These are phyloP conservation scores for Lepidochrysops patricia DNA, from an alignment of 2,888 invertebrate species.

Conservation along the genomic window DNA sequence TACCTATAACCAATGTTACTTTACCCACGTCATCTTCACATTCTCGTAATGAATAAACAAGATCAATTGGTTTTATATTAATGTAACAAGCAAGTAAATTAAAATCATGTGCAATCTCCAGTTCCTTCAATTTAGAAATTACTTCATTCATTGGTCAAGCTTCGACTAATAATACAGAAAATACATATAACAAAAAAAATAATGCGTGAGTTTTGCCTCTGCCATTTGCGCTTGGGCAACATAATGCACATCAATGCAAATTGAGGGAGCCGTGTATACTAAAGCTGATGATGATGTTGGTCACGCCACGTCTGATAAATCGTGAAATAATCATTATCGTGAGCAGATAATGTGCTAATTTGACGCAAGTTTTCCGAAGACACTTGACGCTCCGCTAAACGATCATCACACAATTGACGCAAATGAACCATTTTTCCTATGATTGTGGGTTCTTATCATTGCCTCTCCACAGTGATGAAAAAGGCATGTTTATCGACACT, in stretches of 20 bases:
- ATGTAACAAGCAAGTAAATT: background rate
- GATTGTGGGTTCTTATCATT: constrained; percentile 10
- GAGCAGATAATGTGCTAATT: constrained; percentile 19
- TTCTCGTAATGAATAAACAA: background rate
- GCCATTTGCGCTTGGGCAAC: too few species aligned
- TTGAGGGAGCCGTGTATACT: too few species aligned
- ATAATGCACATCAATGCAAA: too few species aligned
- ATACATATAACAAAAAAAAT: too few species aligned
- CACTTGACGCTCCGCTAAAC: constrained; percentile 47
- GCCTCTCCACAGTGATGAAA: background rate
- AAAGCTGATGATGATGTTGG: background rate
- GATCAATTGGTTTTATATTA: background rate
- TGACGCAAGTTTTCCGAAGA: constrained; percentile 42
- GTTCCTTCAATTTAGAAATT: too few species aligned
- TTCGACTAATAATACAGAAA: too few species aligned
- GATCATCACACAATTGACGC: constrained; percentile 52
- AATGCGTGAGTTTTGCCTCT: too few species aligned
- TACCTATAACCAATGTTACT: background rate
- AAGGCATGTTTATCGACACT: constrained; percentile 1
- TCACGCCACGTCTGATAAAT: background rate
- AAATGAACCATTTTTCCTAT: constrained; percentile 29
- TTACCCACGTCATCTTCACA: background rate
- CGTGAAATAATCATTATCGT: constrained; percentile 8
- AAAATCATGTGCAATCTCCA: background rate
- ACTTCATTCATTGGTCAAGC: too few species aligned